These are phyloP conservation scores for Barypeithes pellucidus DNA, from an alignment of 2,888 invertebrate species.

Conservation along the genomic window DNA sequence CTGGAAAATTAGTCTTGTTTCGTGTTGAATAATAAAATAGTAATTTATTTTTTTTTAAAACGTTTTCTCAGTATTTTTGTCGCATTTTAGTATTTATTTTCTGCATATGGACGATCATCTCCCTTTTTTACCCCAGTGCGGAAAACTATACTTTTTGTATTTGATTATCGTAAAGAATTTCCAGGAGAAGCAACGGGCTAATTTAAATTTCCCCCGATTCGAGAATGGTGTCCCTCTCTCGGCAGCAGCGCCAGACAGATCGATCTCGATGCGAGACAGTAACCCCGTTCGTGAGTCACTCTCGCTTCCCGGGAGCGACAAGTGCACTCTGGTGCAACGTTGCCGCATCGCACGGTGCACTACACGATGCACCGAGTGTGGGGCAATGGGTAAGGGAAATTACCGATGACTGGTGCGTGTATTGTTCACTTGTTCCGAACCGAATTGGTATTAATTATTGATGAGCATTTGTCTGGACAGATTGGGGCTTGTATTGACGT, in stretches of 20 bases:
- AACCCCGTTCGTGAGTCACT: slow-evolving; percentile 67
- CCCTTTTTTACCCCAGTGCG: too few relatives aligned
- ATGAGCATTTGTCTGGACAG: slow-evolving; percentile 7
- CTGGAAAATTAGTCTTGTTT: too few relatives aligned
- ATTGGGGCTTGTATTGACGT: neutral
- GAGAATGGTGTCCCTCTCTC: slow-evolving; percentile 20
- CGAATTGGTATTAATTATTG: slow-evolving; percentile 29
- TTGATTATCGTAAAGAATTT: too few relatives aligned
- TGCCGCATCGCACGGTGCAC: slow-evolving; percentile 44
- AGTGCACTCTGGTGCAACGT: slow-evolving; percentile 43
- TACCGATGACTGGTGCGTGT: slow-evolving; percentile 27
- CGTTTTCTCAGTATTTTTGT: too few relatives aligned
- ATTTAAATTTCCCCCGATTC: neutral
- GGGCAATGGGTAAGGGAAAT: slow-evolving; percentile 50
- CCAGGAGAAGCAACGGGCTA: too few relatives aligned
- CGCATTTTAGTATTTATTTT: too few relatives aligned
- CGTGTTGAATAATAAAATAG: too few relatives aligned
- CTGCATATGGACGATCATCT: too few relatives aligned
- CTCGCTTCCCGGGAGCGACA: slow-evolving; percentile 51
- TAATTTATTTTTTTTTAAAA: too few relatives aligned
- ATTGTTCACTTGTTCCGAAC: slow-evolving; percentile 11
- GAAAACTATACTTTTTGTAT: too few relatives aligned
- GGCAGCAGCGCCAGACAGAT: slow-evolving; percentile 57
- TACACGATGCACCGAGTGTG: slow-evolving; percentile 32
- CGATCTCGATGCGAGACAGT: slow-evolving; percentile 64